A percentile compares a stretch with the other conserved stretches of the same genome.
Evolutionary conservation across 2,797 vertebrate genomes (phyloP).

Genomic region (Sarcoramphus papa): DNA sequence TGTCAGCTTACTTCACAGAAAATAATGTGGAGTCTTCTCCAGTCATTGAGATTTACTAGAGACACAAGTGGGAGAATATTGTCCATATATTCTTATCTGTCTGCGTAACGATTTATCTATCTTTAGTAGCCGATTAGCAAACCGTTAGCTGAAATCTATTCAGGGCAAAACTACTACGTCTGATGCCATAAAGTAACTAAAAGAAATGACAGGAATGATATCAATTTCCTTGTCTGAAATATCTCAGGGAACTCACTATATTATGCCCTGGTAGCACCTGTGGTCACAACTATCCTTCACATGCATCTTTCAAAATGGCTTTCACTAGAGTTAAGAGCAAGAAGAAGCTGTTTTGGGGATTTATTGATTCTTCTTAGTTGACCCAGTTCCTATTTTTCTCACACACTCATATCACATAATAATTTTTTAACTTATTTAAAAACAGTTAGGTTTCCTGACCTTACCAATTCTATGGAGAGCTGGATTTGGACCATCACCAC

Average conservation of each 20-base stretch:
- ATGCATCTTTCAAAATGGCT: neutral
- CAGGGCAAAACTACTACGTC: neutral
- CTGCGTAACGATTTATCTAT: rapidly evolving
- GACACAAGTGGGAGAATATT: neutral
- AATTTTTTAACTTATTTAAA: neutral
- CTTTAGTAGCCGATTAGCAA: neutral
- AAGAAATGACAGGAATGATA: neutral
- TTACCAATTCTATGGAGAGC: neutral
- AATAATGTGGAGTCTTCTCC: neutral
- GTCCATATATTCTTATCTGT: neutral
- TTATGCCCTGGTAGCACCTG: neutral
- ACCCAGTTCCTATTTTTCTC: neutral
- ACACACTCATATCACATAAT: neutral
- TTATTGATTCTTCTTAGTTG: neutral
- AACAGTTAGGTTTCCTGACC: neutral
- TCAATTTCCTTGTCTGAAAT: neutral
- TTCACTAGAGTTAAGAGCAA: neutral
- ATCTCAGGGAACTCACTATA: neutral
- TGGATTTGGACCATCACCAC: neutral
- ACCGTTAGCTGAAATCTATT: neutral
- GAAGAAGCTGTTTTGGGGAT: neutral
- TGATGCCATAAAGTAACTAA: neutral
- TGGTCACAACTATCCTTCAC: neutral
- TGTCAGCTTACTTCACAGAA: neutral
- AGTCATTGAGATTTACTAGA: neutral